Base-by-base conservation (phyloP, 2,797 vertebrate species). In the Etheostoma perlongum region DNA sequence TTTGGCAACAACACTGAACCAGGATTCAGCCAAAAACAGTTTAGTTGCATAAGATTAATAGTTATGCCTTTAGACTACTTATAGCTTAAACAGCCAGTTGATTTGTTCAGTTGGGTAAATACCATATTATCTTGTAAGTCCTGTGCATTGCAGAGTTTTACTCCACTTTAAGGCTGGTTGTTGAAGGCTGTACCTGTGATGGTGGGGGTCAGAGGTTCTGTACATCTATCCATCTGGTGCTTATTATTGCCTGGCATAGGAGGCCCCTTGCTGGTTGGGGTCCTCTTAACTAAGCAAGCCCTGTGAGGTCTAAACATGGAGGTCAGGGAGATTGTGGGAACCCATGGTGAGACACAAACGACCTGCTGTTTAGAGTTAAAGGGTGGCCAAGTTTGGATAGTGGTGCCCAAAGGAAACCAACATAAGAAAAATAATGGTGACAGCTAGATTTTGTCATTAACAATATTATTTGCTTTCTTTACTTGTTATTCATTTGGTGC, bases 281-380 rank as follows among this genome's bases (percentile, higher is more conserved):
- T 85, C 80, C 40, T 61, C 79, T 74, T 85, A 87, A 79, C 58
- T 57, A 88, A 86, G 68, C 79, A 91, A 85, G 21, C 53, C 54
- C 46, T 89, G 83, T 87, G 88, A 81, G 81, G 82, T 89, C 81
- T 71, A 33, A 80, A 81, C 67, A 77, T 52, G 6, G 42, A 83
- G 76, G 85, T 88, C 72, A 84, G 69, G 72, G 67, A 84, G 81
- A 80, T 72, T 85, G 81, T 90, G 82, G 74, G 72, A 89, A 76
- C 79, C 51, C 16, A 55, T n/a, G 61, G 79, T 27, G 67, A 81
- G 74, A 81, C 46, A 85, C 67, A 87, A 75, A 85, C 53, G 48
- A 68, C 21, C 40, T 65, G 27, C 51, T 16, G n/a, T 80, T 76
- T 72, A 58, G 40, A 80, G 36, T 67, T 77, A 67, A 79, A 82